phyloP scores from a whole-genome alignment of 2,113 vertebrate genomes.

The Raja brachyura region DNA sequence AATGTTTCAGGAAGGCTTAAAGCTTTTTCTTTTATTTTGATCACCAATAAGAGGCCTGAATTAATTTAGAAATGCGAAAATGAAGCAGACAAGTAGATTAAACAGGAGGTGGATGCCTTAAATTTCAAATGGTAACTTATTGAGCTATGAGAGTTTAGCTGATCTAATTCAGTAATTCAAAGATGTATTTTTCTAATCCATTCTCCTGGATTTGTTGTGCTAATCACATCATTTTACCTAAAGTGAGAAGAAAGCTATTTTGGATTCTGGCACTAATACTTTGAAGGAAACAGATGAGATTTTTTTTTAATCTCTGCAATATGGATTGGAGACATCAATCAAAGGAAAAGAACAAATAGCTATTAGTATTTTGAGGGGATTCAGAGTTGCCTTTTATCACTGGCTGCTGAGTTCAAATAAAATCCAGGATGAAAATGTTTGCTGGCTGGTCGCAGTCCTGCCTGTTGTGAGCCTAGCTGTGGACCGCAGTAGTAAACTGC shows the following conservation, averaged over 20 bases:
- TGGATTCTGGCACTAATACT: background rate
- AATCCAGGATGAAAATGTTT: background rate
- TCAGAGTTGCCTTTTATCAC: background rate
- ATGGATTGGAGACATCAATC: background rate
- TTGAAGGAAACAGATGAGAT: background rate
- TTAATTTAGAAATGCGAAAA: background rate
- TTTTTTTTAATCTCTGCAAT: background rate
- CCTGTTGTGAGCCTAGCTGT: background rate
- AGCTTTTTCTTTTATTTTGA: background rate
- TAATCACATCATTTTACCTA: background rate
- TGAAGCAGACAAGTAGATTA: background rate
- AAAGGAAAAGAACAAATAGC: background rate
- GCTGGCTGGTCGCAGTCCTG: background rate
- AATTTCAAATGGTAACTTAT: background rate
- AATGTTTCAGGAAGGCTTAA: background rate
- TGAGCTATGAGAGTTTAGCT: background rate
- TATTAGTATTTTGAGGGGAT: background rate
- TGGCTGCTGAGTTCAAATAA: background rate
- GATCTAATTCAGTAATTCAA: slow-evolving; percentile 1
- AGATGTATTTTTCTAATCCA: background rate
- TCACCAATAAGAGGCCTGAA: background rate
- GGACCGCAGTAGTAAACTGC: background rate
- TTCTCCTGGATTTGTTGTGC: background rate
- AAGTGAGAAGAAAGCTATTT: background rate
- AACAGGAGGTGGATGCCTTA: background rate